Percentiles rank a stretch among this genome's conserved stretches.
Conservation (phyloP, 2,113 vertebrate species). For the Dicaeum eximium region DNA sequence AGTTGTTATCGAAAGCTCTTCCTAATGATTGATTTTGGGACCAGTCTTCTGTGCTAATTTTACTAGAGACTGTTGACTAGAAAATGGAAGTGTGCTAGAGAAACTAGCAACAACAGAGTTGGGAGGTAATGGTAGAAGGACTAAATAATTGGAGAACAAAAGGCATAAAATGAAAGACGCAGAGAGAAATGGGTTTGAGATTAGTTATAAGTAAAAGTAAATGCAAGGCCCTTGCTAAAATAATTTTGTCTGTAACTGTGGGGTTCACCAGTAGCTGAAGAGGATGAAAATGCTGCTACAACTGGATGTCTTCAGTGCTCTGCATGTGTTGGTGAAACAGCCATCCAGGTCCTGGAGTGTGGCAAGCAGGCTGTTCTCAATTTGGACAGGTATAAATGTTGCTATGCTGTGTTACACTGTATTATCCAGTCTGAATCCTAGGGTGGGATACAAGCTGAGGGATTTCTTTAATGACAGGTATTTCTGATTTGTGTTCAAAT, state of each 20-base stretch:
- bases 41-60: neutral
- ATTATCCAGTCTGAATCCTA: neutral
- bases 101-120: neutral
- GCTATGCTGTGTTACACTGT: neutral
- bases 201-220: neutral
- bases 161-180: neutral
- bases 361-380: neutral
- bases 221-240: neutral
- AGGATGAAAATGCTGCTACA: neutral
- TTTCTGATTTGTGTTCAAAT: conserved; percentile 10
- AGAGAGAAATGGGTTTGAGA: neutral
- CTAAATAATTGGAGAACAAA: neutral
- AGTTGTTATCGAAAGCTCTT: neutral
- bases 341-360: neutral
- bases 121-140: neutral
- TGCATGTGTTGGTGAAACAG: neutral
- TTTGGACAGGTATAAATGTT: neutral
- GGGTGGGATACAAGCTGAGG: neutral
- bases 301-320: neutral
- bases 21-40: neutral
- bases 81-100: neutral
- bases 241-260: neutral
- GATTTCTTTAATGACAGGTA: neutral
- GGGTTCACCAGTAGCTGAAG: neutral
- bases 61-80: neutral